These are phyloP conservation scores for Dermochelys coriacea DNA, from an alignment of 2,797 vertebrate genomes.

Conservation along the genomic window DNA sequence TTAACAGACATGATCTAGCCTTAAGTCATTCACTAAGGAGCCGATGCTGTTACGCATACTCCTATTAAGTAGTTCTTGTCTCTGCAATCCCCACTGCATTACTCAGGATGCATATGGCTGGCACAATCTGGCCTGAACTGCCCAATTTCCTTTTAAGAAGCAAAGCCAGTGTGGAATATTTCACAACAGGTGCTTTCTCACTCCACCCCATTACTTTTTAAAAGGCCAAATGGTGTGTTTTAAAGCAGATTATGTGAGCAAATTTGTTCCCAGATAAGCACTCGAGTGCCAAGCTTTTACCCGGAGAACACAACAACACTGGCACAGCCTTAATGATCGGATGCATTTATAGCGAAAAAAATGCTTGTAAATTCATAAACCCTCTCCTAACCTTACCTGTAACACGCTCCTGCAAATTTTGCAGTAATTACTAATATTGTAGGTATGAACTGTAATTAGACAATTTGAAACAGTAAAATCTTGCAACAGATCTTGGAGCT, in stretches of 20 bases:
- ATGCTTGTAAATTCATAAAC: neutral
- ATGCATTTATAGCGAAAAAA: conserved; percentile 23
- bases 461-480: conserved; percentile 23
- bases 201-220: neutral
- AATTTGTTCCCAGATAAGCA: conserved; percentile 32
- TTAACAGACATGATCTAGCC: neutral
- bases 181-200: conserved; percentile 3
- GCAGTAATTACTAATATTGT: neutral
- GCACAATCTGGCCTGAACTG: neutral
- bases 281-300: conserved; percentile 1
- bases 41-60: conserved; percentile 10
- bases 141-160: conserved; percentile 13
- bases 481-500: conserved; percentile 1
- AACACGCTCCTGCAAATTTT: neutral
- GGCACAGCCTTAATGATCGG: conserved; percentile 17
- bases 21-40: neutral
- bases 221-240: conserved; percentile 26
- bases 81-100: neutral
- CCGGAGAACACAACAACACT: neutral
- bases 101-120: neutral
- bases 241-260: conserved; percentile 21
- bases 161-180: neutral
- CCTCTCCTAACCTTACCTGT: neutral
- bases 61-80: conserved; percentile 30
- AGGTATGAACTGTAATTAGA: neutral